Conservation (phyloP, 1,140 invertebrate species). For the Metopolophium dirhodum region DNA sequence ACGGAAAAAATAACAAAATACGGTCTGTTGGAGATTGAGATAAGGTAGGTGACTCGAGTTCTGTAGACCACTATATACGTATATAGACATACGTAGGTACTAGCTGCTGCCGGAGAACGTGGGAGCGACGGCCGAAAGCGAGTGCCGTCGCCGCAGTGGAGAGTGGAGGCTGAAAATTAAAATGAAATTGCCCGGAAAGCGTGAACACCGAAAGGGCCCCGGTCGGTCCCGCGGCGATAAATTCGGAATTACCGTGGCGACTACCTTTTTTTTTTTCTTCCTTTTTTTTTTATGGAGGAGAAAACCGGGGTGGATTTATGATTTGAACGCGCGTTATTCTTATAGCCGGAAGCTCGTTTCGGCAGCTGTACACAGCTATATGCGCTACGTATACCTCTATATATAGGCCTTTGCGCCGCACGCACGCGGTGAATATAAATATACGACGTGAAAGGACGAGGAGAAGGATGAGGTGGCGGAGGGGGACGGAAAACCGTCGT, state of each 20-base stretch:
- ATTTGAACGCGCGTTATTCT: conserved; percentile 32
- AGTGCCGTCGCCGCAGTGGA: neutral
- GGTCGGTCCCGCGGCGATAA: conserved; percentile 37
- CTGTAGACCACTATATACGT: neutral
- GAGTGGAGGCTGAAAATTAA: conserved; percentile 15
- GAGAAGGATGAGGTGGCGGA: too few relatives aligned
- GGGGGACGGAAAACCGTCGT: neutral
- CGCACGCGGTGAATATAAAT: neutral
- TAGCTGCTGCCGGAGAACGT: neutral
- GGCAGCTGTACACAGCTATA: neutral
- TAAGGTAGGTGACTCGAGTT: conserved; percentile 9
- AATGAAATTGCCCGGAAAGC: conserved; percentile 52
- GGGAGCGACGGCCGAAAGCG: neutral
- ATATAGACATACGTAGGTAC: too few relatives aligned
- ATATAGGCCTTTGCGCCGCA: neutral
- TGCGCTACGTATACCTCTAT: neutral
- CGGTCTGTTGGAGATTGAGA: conserved; percentile 37
- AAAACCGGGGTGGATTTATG: conserved; percentile 41
- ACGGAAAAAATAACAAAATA: conserved; percentile 15
- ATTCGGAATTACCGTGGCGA: conserved; percentile 43
- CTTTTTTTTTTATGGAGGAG: neutral
- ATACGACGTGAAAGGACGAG: neutral
- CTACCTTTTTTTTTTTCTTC: conserved; percentile 9
- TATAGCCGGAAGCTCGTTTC: conserved; percentile 36
- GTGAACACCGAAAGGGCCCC: conserved; percentile 45